Base-by-base conservation (phyloP, 2,797 vertebrate genomes). In the Nannoperca obscura region DNA sequence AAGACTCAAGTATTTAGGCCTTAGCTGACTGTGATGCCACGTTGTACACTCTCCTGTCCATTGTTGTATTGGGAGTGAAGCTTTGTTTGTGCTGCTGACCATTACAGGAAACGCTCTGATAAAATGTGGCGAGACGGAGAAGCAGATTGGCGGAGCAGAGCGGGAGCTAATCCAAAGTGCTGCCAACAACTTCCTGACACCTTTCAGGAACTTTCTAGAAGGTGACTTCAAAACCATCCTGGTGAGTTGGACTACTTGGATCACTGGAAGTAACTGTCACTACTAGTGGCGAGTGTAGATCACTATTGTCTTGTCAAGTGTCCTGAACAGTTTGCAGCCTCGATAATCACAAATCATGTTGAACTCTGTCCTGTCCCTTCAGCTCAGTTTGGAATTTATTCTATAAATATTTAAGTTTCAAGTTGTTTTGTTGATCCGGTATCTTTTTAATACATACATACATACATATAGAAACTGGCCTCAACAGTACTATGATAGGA, bases 181-280 rank as follows among this genome's bases (percentile, higher is more conserved):
- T 52, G 98, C 98, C 84, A 97, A 97, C 92, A 98, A 99, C 93
- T 99, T 99, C 91, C 97, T 99, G 74, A 98, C 98, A 68, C 98
- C 98, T 32, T 95, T 99, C 89, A 95, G 97, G 91, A 99, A 99
- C 91, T 99, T 99, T 83, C 95, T 99, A 64, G 98, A 99, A 93
- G 98, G 98, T 38, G 98, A 99, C 92, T 99, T 98, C 86, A 99
- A 98, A 96, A 99, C 98, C 80, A 99, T 99, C 91, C 93, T 97
- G 95, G 98, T 99, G 92, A 98, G 97, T 87, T 62, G 9, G 59
- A 10, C 55, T 3, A 12, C 15, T 9, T 3, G 1, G 52, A 20
- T 71, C 27, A n/a, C 11, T 63, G 70, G 78, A 2, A 42, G 49
- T 61, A 11, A 38, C 36, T 58, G 11, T 55, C 15, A 4, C 30